A percentile compares a stretch with the other conserved stretches of the same genome.
phyloP scores from a whole-genome alignment of 2,113 vertebrate species.

The Myiozetetes cayanensis region DNA sequence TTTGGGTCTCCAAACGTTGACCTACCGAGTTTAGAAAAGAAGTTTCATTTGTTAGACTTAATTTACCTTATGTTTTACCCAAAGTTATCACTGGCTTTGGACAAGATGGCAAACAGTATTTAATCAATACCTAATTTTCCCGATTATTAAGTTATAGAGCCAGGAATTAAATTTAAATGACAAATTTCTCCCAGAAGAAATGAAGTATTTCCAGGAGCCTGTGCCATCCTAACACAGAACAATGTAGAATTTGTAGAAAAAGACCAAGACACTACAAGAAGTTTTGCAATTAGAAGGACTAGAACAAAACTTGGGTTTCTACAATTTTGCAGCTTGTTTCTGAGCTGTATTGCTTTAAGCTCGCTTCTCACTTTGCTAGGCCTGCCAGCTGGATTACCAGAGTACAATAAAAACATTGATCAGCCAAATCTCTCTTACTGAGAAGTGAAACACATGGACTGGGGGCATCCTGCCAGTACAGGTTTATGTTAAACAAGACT shows the following conservation, averaged over 20 bases:
- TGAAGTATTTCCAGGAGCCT: neutral
- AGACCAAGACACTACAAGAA: neutral
- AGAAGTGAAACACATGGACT: neutral
- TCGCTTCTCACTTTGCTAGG: neutral
- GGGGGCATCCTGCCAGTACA: neutral
- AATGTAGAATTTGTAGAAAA: neutral
- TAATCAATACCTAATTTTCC: neutral
- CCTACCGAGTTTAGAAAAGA: neutral
- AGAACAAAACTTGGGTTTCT: neutral
- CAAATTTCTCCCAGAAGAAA: neutral
- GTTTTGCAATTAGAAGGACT: neutral
- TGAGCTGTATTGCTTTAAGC: neutral
- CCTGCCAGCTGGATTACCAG: neutral
- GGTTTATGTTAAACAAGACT: neutral
- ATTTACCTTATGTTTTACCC: neutral
- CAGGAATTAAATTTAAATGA: neutral
- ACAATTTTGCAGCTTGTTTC: neutral
- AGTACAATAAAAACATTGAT: neutral
- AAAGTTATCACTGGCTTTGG: neutral
- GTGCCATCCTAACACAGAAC: neutral
- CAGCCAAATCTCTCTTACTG: neutral
- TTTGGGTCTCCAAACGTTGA: neutral
- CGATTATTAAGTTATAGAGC: neutral
- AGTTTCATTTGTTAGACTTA: neutral
- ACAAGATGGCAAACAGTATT: neutral